Conservation (phyloP, 1,140 invertebrate species). For the Adelges cooleyi region DNA sequence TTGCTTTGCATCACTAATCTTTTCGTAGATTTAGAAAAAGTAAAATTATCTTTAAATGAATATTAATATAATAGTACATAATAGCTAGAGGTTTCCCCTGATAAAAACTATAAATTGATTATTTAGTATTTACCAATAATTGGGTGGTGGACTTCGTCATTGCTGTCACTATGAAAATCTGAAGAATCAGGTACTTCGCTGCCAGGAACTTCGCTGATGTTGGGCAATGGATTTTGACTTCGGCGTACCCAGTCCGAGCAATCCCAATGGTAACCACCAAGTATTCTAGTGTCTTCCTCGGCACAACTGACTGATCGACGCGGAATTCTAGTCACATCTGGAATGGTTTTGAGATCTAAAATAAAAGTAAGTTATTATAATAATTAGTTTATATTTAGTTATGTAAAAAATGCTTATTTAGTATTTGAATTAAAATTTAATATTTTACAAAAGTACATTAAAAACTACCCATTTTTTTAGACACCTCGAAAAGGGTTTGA, state of each 20-base stretch:
- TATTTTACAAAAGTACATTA: neutral
- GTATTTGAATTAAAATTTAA: neutral
- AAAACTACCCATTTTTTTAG: too few species aligned
- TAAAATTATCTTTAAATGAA: too few species aligned
- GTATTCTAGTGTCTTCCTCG: constrained; percentile 23
- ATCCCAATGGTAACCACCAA: constrained; percentile 83
- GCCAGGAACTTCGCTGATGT: constrained; percentile 83
- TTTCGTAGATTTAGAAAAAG: too few species aligned
- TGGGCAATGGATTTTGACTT: constrained; percentile 70
- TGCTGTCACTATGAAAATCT: constrained; percentile 77
- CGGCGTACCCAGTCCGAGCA: constrained; percentile 85
- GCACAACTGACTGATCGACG: constrained; percentile 16
- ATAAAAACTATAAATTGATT: neutral
- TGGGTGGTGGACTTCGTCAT: constrained; percentile 53
- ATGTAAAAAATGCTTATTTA: neutral
- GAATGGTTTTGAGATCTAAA: constrained; percentile 21
- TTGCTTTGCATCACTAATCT: too few species aligned
- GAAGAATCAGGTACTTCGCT: constrained; percentile 83
- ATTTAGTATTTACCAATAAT: constrained; percentile 7
- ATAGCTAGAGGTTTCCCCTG: too few species aligned
- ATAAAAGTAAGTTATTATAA: too few species aligned
- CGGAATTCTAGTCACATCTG: constrained; percentile 16
- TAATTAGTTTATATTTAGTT: neutral
- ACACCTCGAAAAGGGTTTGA: too few species aligned
- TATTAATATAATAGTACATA: too few species aligned